These are phyloP conservation scores for Orchesella flavescens DNA, from an alignment of 2,888 invertebrate species.

Conservation along the genomic window DNA sequence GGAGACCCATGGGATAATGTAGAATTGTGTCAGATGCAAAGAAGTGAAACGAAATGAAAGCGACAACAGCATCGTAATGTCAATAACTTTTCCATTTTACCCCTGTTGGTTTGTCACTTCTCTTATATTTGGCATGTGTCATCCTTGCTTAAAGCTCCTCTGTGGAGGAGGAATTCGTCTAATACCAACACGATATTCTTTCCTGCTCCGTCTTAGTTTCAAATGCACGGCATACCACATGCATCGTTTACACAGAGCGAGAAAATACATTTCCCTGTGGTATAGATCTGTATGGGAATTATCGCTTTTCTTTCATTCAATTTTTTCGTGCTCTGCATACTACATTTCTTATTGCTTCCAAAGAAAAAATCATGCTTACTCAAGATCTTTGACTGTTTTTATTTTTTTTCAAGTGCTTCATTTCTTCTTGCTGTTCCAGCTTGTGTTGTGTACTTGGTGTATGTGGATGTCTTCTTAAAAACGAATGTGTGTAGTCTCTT, in stretches of 20 bases:
- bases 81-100: conserved; percentile 60
- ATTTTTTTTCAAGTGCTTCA: background rate
- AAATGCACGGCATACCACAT: no score
- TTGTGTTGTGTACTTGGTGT: no score
- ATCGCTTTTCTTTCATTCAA: background rate
- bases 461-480: no score
- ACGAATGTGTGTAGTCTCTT: no score
- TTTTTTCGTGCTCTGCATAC: conserved; percentile 22
- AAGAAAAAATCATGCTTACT: no score
- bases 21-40: conserved; percentile 67
- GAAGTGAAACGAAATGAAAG: conserved; percentile 55
- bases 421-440: no score
- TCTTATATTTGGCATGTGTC: conserved; percentile 44
- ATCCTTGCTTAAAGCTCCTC: conserved; percentile 37
- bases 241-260: background rate
- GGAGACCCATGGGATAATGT: conserved; percentile 64
- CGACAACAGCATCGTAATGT: conserved; percentile 56
- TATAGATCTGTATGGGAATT: background rate
- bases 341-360: background rate
- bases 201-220: no score
- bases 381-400: background rate
- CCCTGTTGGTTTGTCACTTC: conserved; percentile 58
- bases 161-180: no score
- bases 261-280: background rate
- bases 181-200: no score